Conservation (phyloP, 2,888 invertebrate genomes). For the Temnothorax unifasciatus region DNA sequence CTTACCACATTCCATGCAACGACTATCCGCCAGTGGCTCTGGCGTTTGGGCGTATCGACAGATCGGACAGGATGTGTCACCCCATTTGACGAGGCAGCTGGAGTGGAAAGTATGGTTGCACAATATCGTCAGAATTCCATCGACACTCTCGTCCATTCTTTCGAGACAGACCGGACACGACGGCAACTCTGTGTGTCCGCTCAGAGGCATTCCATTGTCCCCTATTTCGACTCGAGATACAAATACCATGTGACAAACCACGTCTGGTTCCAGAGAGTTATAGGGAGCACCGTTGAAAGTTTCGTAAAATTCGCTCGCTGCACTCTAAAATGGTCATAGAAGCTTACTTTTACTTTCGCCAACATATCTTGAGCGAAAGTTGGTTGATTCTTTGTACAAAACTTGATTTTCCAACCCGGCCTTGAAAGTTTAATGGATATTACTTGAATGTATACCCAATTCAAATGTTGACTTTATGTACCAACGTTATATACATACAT, state of each 20-base stretch:
- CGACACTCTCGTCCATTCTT: slow-evolving; percentile 99
- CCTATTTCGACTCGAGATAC: slow-evolving; percentile 97
- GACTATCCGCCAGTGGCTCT: slow-evolving; percentile 91
- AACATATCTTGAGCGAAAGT: too few relatives aligned
- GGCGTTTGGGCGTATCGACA: slow-evolving; percentile 97
- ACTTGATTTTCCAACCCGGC: too few relatives aligned
- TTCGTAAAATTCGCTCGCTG: slow-evolving; percentile 96
- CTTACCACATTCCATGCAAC: slow-evolving; percentile 90
- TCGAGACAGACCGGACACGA: slow-evolving; percentile 99
- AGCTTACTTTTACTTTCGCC: too few relatives aligned
- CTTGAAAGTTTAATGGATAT: too few relatives aligned
- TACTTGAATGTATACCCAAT: too few relatives aligned
- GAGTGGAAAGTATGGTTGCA: slow-evolving; percentile 99
- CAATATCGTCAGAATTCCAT: slow-evolving; percentile 98
- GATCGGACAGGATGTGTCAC: slow-evolving; percentile 98
- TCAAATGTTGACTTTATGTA: too few relatives aligned
- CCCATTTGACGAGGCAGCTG: slow-evolving; percentile 98
- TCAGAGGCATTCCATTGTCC: slow-evolving; percentile 91
- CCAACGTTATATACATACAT: too few relatives aligned
- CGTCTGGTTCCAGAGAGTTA: slow-evolving; percentile 96
- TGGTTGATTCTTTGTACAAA: too few relatives aligned
- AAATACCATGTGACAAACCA: slow-evolving; percentile 97
- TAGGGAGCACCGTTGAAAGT: slow-evolving; percentile 97
- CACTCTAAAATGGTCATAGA: slow-evolving; percentile 87
- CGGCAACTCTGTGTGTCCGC: slow-evolving; percentile 97